phyloP scores from a whole-genome alignment of 1,140 invertebrate species.

The Lasaia peninsularis region DNA sequence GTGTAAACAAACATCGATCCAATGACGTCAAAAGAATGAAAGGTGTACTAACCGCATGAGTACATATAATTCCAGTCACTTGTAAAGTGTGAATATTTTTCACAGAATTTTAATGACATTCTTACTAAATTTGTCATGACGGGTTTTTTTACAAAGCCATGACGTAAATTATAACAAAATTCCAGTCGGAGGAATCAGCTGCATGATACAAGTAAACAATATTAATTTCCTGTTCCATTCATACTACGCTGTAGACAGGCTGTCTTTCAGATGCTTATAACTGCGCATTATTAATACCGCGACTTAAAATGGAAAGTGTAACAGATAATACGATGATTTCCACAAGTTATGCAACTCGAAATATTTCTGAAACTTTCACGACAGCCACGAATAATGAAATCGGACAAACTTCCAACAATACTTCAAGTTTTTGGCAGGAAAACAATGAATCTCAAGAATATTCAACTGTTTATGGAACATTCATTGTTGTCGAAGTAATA shows the following conservation, averaged over 20 bases:
- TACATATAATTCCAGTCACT: not conserved
- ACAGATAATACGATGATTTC: conserved; percentile 3
- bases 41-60: not conserved
- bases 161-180: conserved; percentile 46
- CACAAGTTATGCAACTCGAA: not conserved
- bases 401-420: conserved; percentile 7
- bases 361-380: not conserved
- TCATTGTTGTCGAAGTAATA: conserved; percentile 52
- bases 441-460: conserved; percentile 19
- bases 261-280: conserved; percentile 9
- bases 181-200: conserved; percentile 34
- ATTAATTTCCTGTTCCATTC: conserved; percentile 46
- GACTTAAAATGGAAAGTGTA: conserved; percentile 24
- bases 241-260: conserved; percentile 14
- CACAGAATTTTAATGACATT: conserved; percentile 4
- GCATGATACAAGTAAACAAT: conserved; percentile 30
- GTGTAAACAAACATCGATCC: too few relatives aligned
- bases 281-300: not conserved
- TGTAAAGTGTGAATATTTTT: not conserved
- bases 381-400: not conserved
- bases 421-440: conserved; percentile 13
- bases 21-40: not conserved
- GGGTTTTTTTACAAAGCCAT: conserved; percentile 27
- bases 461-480: conserved; percentile 39
- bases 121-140: conserved; percentile 14